Conservation (phyloP, 2,797 vertebrate species). For the Crypturellus tataupa region DNA sequence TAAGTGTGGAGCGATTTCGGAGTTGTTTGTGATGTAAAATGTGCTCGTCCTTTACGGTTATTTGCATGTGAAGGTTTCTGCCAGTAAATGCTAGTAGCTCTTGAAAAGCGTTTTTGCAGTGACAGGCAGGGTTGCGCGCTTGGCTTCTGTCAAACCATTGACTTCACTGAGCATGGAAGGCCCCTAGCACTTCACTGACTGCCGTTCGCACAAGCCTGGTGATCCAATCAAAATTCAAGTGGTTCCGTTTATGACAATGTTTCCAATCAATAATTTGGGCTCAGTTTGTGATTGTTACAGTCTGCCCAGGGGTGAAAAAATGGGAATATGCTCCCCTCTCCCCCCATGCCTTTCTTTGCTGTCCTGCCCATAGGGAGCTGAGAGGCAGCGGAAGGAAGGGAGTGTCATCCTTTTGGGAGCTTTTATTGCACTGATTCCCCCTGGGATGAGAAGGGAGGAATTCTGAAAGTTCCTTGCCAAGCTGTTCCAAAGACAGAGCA, state of each 20-base stretch:
- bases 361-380: neutral
- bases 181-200: neutral
- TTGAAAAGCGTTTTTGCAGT: neutral
- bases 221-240: neutral
- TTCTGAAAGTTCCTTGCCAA: conserved; percentile 46
- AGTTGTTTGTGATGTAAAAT: neutral
- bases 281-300: neutral
- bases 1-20: neutral
- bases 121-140: neutral
- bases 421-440: conserved; percentile 17
- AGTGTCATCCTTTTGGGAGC: conserved; percentile 24
- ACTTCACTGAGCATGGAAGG: neutral
- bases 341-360: too few relatives aligned
- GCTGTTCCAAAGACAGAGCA: conserved; percentile 45
- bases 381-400: conserved; percentile 29
- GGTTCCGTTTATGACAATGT: neutral
- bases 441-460: conserved; percentile 57
- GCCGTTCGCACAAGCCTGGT: neutral
- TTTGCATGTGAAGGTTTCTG: neutral
- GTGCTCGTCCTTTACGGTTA: neutral
- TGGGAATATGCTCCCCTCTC: neutral
- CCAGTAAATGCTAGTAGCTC: neutral
- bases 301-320: neutral
- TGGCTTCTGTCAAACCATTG: neutral
- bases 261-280: conserved; percentile 40